Base-by-base conservation (phyloP, 1,140 invertebrate genomes). In the Pogonus chalceus region DNA sequence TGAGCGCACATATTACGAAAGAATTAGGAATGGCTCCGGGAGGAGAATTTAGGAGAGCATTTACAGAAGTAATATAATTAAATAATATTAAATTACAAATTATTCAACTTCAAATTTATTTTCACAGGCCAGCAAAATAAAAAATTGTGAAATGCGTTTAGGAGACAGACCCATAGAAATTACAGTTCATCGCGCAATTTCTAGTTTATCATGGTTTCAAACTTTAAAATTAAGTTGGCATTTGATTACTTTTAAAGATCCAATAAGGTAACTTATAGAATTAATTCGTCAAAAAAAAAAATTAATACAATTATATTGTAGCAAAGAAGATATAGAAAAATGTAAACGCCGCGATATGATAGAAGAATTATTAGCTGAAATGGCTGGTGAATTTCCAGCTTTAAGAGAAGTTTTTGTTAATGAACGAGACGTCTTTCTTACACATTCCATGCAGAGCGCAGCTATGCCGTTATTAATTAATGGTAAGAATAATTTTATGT, bases 1-100 rank as follows among this genome's bases (percentile, higher is more conserved):
- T 96, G 79, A 92, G 92, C 31, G 92, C 94, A 4, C 85, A 93
- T 69, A 77, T 98, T 49, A 95, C 95, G 0, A 88, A 91, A 65
- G 82, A 96, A 71, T 74, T 98, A 18, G 94, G 93, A 31, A 94
- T 98, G 85, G 92, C 93, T n/a, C 96, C 96, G 0, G 96, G 96
- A 24, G 91, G 93, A 4, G 96, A 99, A 76, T 98, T 98, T 68
- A 76, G 96, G 43, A 83, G 83, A 55, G 96, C 95, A 39, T 88
- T 92, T 68, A 75, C 80, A 58, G 93, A 96, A 77, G 91, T 93
- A 67, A 61, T 74, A 18, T 26, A 35, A 49, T 12, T 24, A 26
- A 14, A 46, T 26, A 39, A 23, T 21, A 26, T n/a, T 39, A 39
- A 37, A 51, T 1, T 43, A 20, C 18, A 12, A 10, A 16, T 23